These are phyloP conservation scores for Heliconius eleuchia DNA, from an alignment of 1,140 invertebrate species.

Conservation along the genomic window DNA sequence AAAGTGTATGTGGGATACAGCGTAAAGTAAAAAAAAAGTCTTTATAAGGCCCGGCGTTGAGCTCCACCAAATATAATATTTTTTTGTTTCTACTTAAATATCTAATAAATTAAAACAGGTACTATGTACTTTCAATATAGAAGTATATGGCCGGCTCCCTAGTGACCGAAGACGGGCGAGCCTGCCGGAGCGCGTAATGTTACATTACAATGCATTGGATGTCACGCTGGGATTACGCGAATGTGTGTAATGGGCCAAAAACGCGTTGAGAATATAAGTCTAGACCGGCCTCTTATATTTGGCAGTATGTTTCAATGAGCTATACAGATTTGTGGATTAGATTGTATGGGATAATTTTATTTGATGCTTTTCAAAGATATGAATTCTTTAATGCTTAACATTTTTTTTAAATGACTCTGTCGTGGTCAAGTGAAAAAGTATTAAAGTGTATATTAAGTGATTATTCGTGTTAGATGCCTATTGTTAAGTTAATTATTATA, in stretches of 20 bases:
- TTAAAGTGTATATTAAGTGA: too few relatives aligned
- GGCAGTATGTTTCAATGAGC: not conserved
- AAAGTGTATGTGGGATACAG: too few relatives aligned
- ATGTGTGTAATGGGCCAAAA: slow-evolving; percentile 28
- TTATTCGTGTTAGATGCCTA: too few relatives aligned
- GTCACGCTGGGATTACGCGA: slow-evolving; percentile 22
- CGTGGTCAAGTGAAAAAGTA: too few relatives aligned
- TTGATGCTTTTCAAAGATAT: not conserved
- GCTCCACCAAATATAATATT: too few relatives aligned
- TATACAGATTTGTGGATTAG: not conserved
- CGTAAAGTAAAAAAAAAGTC: too few relatives aligned
- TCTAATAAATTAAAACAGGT: too few relatives aligned
- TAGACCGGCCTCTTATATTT: slow-evolving; percentile 1
- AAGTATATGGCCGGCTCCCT: slow-evolving; percentile 16
- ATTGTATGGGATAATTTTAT: not conserved
- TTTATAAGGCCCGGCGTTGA: too few relatives aligned
- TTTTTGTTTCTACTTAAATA: not conserved
- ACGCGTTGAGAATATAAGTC: slow-evolving; percentile 26
- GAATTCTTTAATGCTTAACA: too few relatives aligned
- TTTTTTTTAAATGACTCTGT: too few relatives aligned
- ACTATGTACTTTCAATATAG: not conserved
- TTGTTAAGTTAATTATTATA: too few relatives aligned
- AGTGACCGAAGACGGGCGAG: slow-evolving; percentile 17
- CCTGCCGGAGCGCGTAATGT: slow-evolving; percentile 26
- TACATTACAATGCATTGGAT: slow-evolving; percentile 31